Conservation (phyloP, 2,797 vertebrate genomes). For the Periparus ater region DNA sequence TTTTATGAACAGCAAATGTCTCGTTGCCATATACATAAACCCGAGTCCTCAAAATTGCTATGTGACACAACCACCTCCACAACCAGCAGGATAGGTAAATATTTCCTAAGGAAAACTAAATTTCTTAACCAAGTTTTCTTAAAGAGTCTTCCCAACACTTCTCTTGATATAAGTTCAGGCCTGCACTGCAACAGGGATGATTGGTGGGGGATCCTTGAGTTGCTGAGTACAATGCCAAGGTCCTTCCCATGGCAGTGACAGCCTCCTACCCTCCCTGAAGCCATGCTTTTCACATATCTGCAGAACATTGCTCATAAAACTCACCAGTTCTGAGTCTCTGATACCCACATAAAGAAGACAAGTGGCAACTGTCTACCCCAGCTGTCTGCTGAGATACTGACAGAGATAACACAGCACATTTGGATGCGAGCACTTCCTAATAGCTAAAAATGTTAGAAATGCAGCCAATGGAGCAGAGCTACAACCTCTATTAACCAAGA, state of each 20-base stretch:
- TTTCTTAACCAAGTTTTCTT: neutral
- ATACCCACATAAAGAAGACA: neutral
- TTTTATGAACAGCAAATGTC: neutral
- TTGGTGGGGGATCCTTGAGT: neutral
- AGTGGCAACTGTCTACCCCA: neutral
- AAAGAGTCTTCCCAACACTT: neutral
- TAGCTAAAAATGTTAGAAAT: neutral
- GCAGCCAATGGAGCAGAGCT: neutral
- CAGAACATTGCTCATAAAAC: neutral
- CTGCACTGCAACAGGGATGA: neutral
- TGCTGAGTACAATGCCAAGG: neutral
- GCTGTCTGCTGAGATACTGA: neutral
- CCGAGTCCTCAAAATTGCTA: neutral
- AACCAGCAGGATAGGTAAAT: neutral
- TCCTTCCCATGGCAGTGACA: neutral
- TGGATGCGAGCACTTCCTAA: fast-evolving
- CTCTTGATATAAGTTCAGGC: neutral
- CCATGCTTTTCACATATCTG: fast-evolving
- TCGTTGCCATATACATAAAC: neutral
- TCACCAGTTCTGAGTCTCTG: neutral
- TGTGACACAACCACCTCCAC: neutral
- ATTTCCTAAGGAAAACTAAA: neutral
- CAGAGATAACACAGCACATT: neutral
- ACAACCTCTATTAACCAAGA: neutral
- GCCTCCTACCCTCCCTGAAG: neutral